phyloP scores from a whole-genome alignment of 2,113 vertebrate species.

The Cololabis saira region DNA sequence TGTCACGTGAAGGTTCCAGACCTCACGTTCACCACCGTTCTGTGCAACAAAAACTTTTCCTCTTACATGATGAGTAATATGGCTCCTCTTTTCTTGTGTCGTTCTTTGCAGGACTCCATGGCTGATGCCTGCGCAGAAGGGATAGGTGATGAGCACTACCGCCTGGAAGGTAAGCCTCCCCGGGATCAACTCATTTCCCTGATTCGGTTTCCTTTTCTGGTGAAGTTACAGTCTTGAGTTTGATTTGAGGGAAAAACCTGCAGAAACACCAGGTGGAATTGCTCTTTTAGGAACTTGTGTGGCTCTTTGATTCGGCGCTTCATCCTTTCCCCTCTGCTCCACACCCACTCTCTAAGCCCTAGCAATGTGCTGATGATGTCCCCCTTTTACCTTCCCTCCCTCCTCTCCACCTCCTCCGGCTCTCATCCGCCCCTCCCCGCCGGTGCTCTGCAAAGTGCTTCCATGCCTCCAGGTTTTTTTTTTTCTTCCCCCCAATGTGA shows the following conservation, averaged over 20 bases:
- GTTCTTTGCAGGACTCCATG: conserved; percentile 84
- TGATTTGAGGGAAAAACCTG: conserved; percentile 9
- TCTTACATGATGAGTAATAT: conserved; percentile 30
- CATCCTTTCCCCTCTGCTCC: conserved; percentile 25
- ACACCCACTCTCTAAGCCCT: conserved; percentile 41
- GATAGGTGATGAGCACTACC: conserved; percentile 90
- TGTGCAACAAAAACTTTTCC: conserved; percentile 38
- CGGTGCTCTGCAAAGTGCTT: conserved; percentile 49
- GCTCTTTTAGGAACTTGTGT: conserved; percentile 11
- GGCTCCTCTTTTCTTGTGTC: conserved; percentile 14
- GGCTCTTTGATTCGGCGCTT: conserved; percentile 9
- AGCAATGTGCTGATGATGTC: conserved; percentile 57
- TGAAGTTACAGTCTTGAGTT: neutral
- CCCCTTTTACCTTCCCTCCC: conserved; percentile 38
- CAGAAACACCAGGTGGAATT: neutral
- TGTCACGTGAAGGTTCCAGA: too few relatives aligned
- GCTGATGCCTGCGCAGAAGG: conserved; percentile 86
- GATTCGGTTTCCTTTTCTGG: neutral
- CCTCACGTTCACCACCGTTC: neutral
- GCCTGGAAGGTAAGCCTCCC: conserved; percentile 89
- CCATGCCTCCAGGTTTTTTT: conserved; percentile 50
- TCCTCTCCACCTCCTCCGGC: conserved; percentile 31
- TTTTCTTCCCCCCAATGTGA: conserved; percentile 34
- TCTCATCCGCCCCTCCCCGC: conserved; percentile 41
- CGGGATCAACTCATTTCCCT: neutral